A percentile compares a stretch with the other conserved stretches of the same genome.
These are phyloP conservation scores for Megaleporinus macrocephalus DNA, from an alignment of 2,113 vertebrate species.

Conservation along the genomic window DNA sequence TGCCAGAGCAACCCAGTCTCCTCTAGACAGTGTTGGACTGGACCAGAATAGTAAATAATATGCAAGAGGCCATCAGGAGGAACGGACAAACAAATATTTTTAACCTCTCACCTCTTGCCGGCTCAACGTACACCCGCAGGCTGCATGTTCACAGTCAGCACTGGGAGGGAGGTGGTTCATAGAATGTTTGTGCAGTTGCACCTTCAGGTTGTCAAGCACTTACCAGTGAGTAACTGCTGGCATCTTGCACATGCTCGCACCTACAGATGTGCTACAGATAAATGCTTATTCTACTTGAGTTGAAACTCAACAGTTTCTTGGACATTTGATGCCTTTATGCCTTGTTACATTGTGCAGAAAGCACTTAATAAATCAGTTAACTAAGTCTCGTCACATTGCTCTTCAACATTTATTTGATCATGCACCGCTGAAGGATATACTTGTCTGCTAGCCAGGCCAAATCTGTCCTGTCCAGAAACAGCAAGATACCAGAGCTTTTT, in stretches of 20 bases:
- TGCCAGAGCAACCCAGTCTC: slow-evolving; percentile 79
- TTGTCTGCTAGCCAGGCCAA: background rate
- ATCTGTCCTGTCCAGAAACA: background rate
- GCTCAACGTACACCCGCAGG: slow-evolving; percentile 60
- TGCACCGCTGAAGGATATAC: slow-evolving; percentile 50
- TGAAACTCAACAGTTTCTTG: no score
- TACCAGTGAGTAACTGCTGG: background rate
- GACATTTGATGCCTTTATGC: no score
- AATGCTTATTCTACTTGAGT: no score
- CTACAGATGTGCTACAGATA: background rate
- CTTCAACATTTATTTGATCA: slow-evolving; percentile 61
- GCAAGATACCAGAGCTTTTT: slow-evolving; percentile 34
- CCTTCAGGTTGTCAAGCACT: background rate
- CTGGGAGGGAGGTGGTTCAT: slow-evolving; percentile 62
- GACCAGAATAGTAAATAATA: slow-evolving; percentile 91
- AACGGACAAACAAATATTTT: slow-evolving; percentile 79
- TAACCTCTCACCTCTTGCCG: slow-evolving; percentile 72
- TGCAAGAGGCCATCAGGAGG: slow-evolving; percentile 72
- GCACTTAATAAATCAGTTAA: slow-evolving; percentile 16
- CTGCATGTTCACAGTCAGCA: slow-evolving; percentile 45
- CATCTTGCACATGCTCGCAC: background rate
- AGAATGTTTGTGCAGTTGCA: no score
- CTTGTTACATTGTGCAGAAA: slow-evolving; percentile 16
- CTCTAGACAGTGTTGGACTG: slow-evolving; percentile 73
- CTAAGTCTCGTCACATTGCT: slow-evolving; percentile 32